These are phyloP conservation scores for Nasua narica DNA, from an alignment of 2,797 vertebrate species.

Conservation along the genomic window DNA sequence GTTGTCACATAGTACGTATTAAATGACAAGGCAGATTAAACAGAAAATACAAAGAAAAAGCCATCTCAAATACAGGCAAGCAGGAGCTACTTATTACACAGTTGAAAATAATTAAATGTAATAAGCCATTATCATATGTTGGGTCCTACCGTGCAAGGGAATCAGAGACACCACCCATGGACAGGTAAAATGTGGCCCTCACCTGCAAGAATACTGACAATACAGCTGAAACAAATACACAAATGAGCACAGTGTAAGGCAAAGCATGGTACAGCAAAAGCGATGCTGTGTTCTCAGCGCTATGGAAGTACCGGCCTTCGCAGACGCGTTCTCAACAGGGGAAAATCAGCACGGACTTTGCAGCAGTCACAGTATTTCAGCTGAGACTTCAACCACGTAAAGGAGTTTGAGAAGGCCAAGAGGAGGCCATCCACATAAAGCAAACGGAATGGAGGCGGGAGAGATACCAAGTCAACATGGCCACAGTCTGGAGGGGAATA, in stretches of 20 bases:
- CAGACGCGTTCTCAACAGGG: neutral
- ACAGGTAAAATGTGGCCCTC: neutral
- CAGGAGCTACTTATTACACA: neutral
- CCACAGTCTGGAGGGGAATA: neutral
- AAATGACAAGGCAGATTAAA: slow-evolving; percentile 25
- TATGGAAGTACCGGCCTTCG: neutral
- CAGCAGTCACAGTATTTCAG: neutral
- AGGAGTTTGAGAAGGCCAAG: neutral
- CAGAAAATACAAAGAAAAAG: neutral
- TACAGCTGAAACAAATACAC: neutral
- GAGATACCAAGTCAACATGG: neutral
- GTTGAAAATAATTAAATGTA: neutral
- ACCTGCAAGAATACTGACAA: neutral
- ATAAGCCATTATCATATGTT: neutral
- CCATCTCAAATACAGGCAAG: neutral
- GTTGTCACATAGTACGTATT: neutral
- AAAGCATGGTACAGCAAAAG: neutral
- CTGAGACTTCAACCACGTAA: neutral
- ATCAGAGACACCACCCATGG: neutral
- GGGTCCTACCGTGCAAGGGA: neutral
- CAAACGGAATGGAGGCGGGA: neutral
- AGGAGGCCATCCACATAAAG: neutral
- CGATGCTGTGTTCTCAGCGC: neutral
- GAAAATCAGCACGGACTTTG: neutral
- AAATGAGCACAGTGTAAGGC: neutral